Conservation (phyloP, 2,888 invertebrate genomes). For the Listrodromus nycthemerus region DNA sequence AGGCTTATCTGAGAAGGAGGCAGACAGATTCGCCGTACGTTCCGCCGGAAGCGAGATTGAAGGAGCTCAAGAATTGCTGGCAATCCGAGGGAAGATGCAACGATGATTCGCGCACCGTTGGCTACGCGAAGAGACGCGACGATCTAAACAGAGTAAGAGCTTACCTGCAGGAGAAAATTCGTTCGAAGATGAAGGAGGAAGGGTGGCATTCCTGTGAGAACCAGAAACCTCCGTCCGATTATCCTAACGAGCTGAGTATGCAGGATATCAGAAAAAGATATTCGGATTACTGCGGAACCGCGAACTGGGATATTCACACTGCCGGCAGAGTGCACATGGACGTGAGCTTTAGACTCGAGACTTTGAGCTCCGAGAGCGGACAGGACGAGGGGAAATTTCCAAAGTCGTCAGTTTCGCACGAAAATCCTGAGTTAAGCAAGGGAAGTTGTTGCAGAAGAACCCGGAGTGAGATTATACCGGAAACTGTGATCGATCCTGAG, state of each 20-base stretch:
- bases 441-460: conserved; percentile 51
- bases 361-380: conserved; percentile 38
- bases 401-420: not conserved
- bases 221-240: conserved; percentile 20
- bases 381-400: conserved; percentile 23
- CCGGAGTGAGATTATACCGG: conserved; percentile 60
- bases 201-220: conserved; percentile 39
- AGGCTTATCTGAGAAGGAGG: conserved; percentile 74
- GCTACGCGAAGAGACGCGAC: conserved; percentile 52
- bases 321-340: conserved; percentile 78
- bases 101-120: conserved; percentile 11
- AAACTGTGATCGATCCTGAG: conserved; percentile 55
- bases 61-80: conserved; percentile 43
- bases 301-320: conserved; percentile 70
- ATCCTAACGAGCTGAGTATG: conserved; percentile 57
- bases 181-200: conserved; percentile 75
- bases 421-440: not conserved
- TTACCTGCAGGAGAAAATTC: conserved; percentile 75
- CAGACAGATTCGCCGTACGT: conserved; percentile 66
- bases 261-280: conserved; percentile 72
- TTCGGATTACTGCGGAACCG: conserved; percentile 70
- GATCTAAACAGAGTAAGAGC: conserved; percentile 74
- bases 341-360: conserved; percentile 69
- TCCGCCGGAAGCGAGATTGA: conserved; percentile 59
- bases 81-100: conserved; percentile 10